Base-by-base conservation (phyloP, 2,797 vertebrate genomes). In the Oreortyx pictus region DNA sequence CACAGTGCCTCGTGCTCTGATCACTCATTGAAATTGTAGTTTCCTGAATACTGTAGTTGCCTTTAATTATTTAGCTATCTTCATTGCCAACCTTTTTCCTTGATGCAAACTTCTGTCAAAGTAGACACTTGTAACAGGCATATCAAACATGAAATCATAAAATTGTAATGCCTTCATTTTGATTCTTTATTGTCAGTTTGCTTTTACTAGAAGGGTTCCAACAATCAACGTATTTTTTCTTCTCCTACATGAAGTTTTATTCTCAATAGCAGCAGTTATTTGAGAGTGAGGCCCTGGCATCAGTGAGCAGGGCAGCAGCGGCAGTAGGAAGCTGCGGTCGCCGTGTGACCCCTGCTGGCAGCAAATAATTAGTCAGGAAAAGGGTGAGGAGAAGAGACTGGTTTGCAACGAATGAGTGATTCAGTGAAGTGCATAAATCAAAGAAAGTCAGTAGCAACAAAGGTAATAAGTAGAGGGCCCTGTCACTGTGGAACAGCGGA, bases 321-420 rank as follows among this genome's bases (percentile, higher is more conserved):
- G 23, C 0, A 4, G 16, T 25, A 27, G 17, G 37, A 60, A 82
- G 50, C 41, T 49, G 76, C 2, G 15, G 85, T 88, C 37, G 46
- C 37, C 0, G 83, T 66, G 29, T 91, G 94, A 94, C 95, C 89
- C 83, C 93, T 94, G 86, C 92, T 93, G 96, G 94, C 74, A 88
- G 66, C 41, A 87, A 86, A 88, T 23, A 44, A 77, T 14, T 50
- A 14, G 12, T 25, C 37, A 35, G 2, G 35, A 67, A 73, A 57
- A 11, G 41, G 14, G 50, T 24, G 24, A 43, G 46, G 43, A 67
- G 41, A 62, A 23, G 10, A 43, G 31, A 7, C 5, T 41, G 44
- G 22, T 18, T 82, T 43, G 31, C 12, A 64, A 33, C 18, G 71
- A 74, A 71, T 4, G 35, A 66, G 16, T 27, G 52, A 83, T 68